These are phyloP conservation scores for Remorina albescens DNA, from an alignment of 2,797 vertebrate species.

Conservation along the genomic window DNA sequence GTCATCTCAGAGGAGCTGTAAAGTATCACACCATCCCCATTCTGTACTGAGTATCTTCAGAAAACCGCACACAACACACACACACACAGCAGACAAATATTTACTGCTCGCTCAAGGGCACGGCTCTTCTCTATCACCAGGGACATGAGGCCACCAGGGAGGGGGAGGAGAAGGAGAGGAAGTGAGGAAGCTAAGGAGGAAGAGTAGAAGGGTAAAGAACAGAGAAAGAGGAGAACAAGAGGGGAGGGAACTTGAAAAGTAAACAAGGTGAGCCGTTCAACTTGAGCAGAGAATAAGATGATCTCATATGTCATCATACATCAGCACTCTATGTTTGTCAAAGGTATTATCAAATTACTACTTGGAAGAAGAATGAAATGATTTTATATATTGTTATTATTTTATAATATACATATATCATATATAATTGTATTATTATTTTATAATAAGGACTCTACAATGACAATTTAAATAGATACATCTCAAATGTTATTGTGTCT, in stretches of 20 bases:
- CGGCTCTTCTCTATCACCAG: conserved; percentile 59
- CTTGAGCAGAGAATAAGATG: conserved; percentile 22
- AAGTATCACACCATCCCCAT: conserved; percentile 45
- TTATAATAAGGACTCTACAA: background rate
- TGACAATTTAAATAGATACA: background rate
- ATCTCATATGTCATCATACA: background rate
- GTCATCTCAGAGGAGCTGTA: conserved; percentile 44
- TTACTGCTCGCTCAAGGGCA: conserved; percentile 78
- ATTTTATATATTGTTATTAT: background rate
- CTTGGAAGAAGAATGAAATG: background rate
- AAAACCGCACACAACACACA: conserved; percentile 27
- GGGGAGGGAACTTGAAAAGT: background rate
- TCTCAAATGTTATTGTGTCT: background rate
- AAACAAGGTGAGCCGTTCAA: conserved; percentile 36
- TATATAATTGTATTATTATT: no score
- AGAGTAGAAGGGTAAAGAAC: conserved; percentile 19
- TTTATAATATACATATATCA: no score
- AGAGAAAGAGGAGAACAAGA: conserved; percentile 25
- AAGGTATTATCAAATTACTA: conserved; percentile 1
- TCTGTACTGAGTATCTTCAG: conserved; percentile 28
- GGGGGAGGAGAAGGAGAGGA: conserved; percentile 16
- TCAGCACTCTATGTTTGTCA: background rate
- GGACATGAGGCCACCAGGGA: conserved; percentile 57
- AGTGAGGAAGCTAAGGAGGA: conserved; percentile 18
- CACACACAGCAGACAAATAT: conserved; percentile 45